Conservation (phyloP, 2,888 invertebrate species). For the Apoderus coryli region DNA sequence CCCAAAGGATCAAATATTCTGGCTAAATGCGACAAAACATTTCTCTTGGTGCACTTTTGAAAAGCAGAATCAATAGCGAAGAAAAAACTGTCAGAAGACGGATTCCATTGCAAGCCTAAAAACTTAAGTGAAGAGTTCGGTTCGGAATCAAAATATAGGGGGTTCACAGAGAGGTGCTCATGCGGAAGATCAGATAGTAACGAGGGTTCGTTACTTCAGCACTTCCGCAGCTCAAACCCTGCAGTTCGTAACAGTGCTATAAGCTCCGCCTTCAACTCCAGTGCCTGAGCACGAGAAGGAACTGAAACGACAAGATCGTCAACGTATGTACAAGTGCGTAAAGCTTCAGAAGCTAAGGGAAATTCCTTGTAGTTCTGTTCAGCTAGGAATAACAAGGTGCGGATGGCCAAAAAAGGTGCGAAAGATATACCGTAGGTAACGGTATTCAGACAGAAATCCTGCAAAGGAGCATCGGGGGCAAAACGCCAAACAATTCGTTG, state of each 20-base stretch:
- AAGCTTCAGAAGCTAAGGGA: constrained; percentile 1
- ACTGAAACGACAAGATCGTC: constrained; percentile 6
- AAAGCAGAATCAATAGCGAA: no score
- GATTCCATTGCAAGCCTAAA: no score
- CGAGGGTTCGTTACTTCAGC: background rate
- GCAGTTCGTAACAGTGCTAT: constrained; percentile 5
- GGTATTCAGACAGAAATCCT: background rate
- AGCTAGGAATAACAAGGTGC: constrained; percentile 1
- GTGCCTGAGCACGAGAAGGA: no score
- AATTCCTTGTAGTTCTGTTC: background rate
- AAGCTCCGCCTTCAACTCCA: no score
- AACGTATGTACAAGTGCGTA: constrained; percentile 6
- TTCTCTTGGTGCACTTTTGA: no score
- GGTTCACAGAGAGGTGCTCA: no score
- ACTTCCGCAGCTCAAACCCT: constrained; percentile 8
- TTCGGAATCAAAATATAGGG: no score
- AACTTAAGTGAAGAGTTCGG: no score
- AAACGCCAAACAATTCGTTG: constrained; percentile 7
- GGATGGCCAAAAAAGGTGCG: constrained; percentile 5
- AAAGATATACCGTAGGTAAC: no score
- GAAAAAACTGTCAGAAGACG: no score
- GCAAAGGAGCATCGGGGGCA: background rate
- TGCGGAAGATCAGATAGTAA: constrained; percentile 4
- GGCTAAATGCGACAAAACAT: no score
- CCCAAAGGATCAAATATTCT: no score